Evolutionary conservation across 2,113 vertebrate genomes (phyloP).

Genomic region (Hyla sarda): DNA sequence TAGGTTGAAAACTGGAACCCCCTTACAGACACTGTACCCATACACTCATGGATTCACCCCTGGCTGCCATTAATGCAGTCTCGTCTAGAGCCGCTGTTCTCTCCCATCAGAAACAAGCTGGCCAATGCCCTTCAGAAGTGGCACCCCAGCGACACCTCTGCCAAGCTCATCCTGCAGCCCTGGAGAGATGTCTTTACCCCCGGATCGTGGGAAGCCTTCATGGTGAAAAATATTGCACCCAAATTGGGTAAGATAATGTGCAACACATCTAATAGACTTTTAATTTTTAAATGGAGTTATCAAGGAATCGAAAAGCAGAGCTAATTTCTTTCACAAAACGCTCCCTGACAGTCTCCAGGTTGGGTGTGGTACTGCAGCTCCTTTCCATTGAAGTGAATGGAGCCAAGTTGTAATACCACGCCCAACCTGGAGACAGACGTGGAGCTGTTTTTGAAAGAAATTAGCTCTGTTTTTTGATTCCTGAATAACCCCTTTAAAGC

Average conservation of each 20-base stretch:
- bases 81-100: constrained; percentile 90
- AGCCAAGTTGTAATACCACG: too few species aligned
- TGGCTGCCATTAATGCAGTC: constrained; percentile 94
- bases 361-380: too few species aligned
- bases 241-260: constrained; percentile 84
- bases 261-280: neutral
- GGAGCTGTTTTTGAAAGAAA: too few species aligned
- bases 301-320: too few species aligned
- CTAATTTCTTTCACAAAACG: too few species aligned
- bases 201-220: constrained; percentile 97
- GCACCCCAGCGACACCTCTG: constrained; percentile 94
- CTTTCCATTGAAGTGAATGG: too few species aligned
- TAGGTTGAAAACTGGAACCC: constrained; percentile 98
- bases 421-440: too few species aligned
- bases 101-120: constrained; percentile 93
- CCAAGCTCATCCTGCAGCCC: constrained; percentile 95
- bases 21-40: constrained; percentile 93
- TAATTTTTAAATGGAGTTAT: too few species aligned
- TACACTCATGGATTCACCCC: constrained; percentile 97
- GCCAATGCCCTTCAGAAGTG: constrained; percentile 92
- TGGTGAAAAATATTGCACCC: constrained; percentile 97
- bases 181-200: constrained; percentile 97
- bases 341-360: too few species aligned
- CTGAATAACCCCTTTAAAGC: too few species aligned
- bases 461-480: too few species aligned